Evolutionary conservation across 1,140 invertebrate genomes (phyloP), one percentile per base, ranked within the genome.

Genomic region (Dufourea novaeangliae): DNA sequence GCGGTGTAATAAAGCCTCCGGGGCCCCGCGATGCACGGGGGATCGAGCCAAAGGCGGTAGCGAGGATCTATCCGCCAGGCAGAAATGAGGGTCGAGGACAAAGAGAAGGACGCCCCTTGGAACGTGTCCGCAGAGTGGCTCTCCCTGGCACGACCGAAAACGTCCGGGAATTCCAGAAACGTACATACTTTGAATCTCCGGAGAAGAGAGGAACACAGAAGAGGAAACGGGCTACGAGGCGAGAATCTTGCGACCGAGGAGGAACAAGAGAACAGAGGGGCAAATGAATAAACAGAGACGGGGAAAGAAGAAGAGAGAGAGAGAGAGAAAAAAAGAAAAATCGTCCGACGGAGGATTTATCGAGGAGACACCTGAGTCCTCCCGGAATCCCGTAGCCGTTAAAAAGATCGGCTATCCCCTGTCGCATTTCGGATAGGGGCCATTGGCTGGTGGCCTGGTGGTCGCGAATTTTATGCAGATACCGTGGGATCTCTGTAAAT

Each of bases 391-490:
- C 66, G 59, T 50, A 72, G 72, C 78, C 79, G 79, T 82, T 79
- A 76, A 80, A 87, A 86, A 82, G 83, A 86, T 85, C 79, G 61
- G 46, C 76, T 79, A 79, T 82, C 80, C n/a, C n/a, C 82, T 73
- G 62, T 71, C 73, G 68, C 59, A n/a, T n/a, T n/a, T 72, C 72
- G 1, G 41, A 63, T 8, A 25, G 66, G 50, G 41, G 63, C 66
- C 54, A 59, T 62, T 59, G 67, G 67, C 72, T n/a, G n/a, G n/a
- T n/a, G n/a, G 78, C 69, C 27, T 14, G 82, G 82, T 81, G 76
- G 80, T 84, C 86, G 78, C 83, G 86, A 88, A 88, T 88, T 88
- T 88, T 87, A 88, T 85, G 85, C 84, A 86, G 85, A 88, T 84
- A 14, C 75, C 50, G 41, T 39, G 71, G 69, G 80, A 82, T 84